Conservation (phyloP, 2,888 invertebrate genomes). For the Habroteleia sp. region DNA sequence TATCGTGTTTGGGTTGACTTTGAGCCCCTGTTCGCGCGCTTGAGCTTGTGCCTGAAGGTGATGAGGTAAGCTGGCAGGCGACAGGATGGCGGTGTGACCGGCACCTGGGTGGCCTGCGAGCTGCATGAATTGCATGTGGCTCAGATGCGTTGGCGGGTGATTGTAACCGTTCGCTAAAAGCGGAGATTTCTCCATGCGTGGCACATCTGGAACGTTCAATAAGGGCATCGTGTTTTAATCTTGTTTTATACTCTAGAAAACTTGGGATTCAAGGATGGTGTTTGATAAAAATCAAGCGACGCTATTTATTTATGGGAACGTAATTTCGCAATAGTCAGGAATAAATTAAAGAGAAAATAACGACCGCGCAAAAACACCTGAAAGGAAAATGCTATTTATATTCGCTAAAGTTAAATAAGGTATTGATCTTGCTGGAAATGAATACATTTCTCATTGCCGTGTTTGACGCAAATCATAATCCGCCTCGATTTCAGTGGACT, state of each 20-base stretch:
- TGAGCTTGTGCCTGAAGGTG: slow-evolving; percentile 84
- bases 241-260: not conserved
- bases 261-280: slow-evolving; percentile 2
- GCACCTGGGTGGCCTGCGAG: slow-evolving; percentile 89
- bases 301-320: too few species aligned
- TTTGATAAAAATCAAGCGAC: not conserved
- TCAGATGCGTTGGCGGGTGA: slow-evolving; percentile 94
- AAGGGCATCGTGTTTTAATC: slow-evolving; percentile 12
- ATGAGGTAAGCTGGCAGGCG: slow-evolving; percentile 93
- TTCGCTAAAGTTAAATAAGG: slow-evolving; percentile 47
- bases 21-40: slow-evolving; percentile 91
- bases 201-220: slow-evolving; percentile 86
- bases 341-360: not conserved
- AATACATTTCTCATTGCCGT: slow-evolving; percentile 51
- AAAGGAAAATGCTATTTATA: slow-evolving; percentile 32
- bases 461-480: slow-evolving; percentile 60
- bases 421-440: slow-evolving; percentile 57
- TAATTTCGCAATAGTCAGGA: too few species aligned
- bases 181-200: slow-evolving; percentile 94
- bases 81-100: slow-evolving; percentile 89
- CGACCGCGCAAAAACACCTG: too few species aligned
- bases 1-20: slow-evolving; percentile 87
- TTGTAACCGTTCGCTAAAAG: slow-evolving; percentile 96
- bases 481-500: slow-evolving; percentile 51
- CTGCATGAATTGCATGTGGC: slow-evolving; percentile 97